Base-by-base conservation (phyloP, 2,888 invertebrate genomes). In the Coleophora deauratella region DNA sequence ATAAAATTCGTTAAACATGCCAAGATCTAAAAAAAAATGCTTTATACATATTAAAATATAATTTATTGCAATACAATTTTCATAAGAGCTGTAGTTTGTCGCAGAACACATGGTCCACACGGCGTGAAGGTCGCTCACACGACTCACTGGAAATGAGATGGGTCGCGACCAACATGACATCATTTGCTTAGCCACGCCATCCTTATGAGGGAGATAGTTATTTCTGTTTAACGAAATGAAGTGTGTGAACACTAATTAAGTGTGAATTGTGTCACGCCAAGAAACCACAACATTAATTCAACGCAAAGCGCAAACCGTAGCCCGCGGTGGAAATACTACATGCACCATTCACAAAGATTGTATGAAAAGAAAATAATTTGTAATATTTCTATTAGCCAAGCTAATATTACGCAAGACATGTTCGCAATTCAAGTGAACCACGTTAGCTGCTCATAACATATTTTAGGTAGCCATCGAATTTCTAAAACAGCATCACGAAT, bases 211-310 rank as follows among this genome's bases (percentile, higher is more conserved):
- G 15, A 40, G 27, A 35, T 37, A 40, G 27, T 32, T 37, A 38
- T 44, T 38, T 44, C 40, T 44, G 41, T 42, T 50, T 44, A 21
- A 6, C 21, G 21, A 21, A 51, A 52, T 51, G 44, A 46, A 52
- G 48, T 56, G 52, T 43, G 50, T 53, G 47, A 41, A 42, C 34
- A 21, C 21, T 21, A 21, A 21, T 21, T 45, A 33, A 43, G 57
- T 54, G 55, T 54, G 44, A 54, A 55, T 51, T 49, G 49, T 51
- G 52, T 55, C 57, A 51, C 56, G 56, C 54, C 54, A 52, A 54
- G 44, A 54, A 67, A 71, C 72, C 72, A 56, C 75, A 72, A 65
- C 52, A 64, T 61, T 65, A 65, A 70, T 66, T 53, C 44, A 43
- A 51, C 37, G 43, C 44, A 51, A 57, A 46, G 51, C 42, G 52